Conservation (phyloP, 2,797 vertebrate genomes). For the Oreochromis mossambicus region DNA sequence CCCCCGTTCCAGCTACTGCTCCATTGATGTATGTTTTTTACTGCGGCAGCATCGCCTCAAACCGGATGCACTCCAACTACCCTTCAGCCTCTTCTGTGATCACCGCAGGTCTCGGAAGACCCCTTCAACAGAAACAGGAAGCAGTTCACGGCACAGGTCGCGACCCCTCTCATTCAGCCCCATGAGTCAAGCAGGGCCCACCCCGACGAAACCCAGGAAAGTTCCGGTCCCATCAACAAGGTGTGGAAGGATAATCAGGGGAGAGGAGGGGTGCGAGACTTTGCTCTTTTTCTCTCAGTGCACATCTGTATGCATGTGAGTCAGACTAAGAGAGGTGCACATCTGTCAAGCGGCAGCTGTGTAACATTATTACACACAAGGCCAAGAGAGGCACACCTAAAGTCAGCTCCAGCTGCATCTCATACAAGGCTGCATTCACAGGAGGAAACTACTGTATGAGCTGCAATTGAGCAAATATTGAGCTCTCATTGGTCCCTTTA, state of each 20-base stretch:
- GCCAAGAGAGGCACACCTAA: conserved; percentile 43
- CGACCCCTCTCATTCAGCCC: conserved; percentile 70
- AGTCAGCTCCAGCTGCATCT: conserved; percentile 70
- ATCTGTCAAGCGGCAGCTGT: conserved; percentile 77
- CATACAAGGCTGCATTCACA: conserved; percentile 53
- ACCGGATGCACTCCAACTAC: conserved; percentile 50
- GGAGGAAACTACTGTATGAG: conserved; percentile 73
- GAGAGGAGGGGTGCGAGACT: conserved; percentile 8
- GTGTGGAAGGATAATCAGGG: conserved; percentile 68
- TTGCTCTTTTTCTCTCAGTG: neutral
- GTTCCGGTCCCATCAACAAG: conserved; percentile 74
- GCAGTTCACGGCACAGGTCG: conserved; percentile 67
- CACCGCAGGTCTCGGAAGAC: conserved; percentile 60
- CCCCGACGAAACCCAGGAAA: conserved; percentile 56
- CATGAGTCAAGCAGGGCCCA: conserved; percentile 74
- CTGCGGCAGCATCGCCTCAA: conserved; percentile 37
- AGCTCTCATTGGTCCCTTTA: conserved; percentile 6
- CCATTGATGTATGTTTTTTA: conserved; percentile 62
- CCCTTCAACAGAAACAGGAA: conserved; percentile 77
- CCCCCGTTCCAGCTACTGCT: conserved; percentile 48
- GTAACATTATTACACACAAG: conserved; percentile 70
- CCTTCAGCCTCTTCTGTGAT: conserved; percentile 56
- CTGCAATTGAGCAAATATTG: conserved; percentile 31
- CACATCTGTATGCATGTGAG: conserved; percentile 43
- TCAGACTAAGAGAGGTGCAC: conserved; percentile 40